A percentile compares a stretch with the other conserved stretches of the same genome.
Evolutionary conservation across 2,888 invertebrate genomes (phyloP).

Genomic region (Tetheella fluctuosa): DNA sequence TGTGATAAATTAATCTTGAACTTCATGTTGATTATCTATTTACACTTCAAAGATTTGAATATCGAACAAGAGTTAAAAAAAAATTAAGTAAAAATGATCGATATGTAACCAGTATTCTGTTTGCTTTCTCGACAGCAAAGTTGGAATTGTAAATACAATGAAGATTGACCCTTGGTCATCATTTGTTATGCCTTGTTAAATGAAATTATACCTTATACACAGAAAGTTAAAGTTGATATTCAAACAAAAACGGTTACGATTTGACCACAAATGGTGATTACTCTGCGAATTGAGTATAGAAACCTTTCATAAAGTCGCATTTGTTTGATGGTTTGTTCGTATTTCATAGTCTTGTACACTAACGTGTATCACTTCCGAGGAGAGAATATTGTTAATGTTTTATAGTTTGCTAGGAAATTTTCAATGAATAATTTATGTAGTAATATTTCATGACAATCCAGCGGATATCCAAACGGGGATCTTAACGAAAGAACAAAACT

Average conservation of each 20-base stretch:
- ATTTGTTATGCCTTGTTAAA: constrained; percentile 19
- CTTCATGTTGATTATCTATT: background rate
- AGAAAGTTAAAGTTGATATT: constrained; percentile 26
- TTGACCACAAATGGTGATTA: constrained; percentile 37
- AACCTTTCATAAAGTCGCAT: constrained; percentile 43
- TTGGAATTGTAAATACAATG: constrained; percentile 39
- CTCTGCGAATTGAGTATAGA: constrained; percentile 43
- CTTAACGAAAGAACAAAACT: constrained; percentile 9
- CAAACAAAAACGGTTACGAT: constrained; percentile 20
- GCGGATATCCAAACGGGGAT: background rate
- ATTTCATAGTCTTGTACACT: constrained; percentile 16
- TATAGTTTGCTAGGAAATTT: constrained; percentile 4
- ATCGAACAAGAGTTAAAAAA: background rate
- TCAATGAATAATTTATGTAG: constrained; percentile 13
- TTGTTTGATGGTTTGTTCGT: constrained; percentile 32
- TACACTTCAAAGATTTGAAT: background rate
- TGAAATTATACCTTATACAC: constrained; percentile 24
- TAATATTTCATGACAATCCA: constrained; percentile 2
- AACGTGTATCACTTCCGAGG: background rate
- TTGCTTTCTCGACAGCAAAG: constrained; percentile 27
- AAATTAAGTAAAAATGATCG: background rate
- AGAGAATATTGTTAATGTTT: background rate
- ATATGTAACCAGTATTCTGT: background rate
- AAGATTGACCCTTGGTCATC: constrained; percentile 29
- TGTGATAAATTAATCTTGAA: background rate